These are phyloP conservation scores for Hipposideros larvatus DNA, from an alignment of 2,797 vertebrate species.

Conservation along the genomic window DNA sequence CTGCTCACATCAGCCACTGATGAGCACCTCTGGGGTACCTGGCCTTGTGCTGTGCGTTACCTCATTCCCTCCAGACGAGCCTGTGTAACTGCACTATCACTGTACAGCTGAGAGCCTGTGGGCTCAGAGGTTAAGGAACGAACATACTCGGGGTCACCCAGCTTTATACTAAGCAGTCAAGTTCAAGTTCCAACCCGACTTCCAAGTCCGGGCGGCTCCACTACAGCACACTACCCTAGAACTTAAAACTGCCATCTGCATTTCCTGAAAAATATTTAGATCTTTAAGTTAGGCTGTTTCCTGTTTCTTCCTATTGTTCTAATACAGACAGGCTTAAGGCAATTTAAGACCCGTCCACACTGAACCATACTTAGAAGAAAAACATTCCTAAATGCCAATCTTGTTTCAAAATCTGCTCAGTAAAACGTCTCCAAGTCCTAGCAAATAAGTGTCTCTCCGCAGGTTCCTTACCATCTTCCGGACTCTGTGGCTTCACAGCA, in stretches of 20 bases:
- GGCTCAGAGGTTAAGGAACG: neutral
- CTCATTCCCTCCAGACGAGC: neutral
- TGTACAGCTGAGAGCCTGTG: neutral
- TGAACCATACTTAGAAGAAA: neutral
- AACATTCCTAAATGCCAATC: neutral
- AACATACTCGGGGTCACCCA: neutral
- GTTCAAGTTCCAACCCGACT: neutral
- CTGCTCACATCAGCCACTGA: neutral
- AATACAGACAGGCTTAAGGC: conserved; percentile 27
- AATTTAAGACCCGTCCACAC: neutral
- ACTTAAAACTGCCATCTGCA: neutral
- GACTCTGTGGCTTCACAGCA: neutral
- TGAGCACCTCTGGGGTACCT: neutral
- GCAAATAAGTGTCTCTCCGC: neutral
- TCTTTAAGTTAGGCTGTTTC: neutral
- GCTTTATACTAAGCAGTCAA: neutral
- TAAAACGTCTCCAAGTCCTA: neutral
- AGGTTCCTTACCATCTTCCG: neutral
- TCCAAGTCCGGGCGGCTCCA: neutral
- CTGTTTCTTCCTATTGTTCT: neutral
- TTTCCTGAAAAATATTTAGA: conserved; percentile 11
- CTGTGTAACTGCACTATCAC: too few species aligned
- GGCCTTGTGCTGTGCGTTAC: neutral
- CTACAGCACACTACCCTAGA: neutral
- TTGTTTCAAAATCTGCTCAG: conserved; percentile 24